Evolutionary conservation across 2,888 invertebrate genomes (phyloP).

Genomic region (Tetragonula carbonaria): DNA sequence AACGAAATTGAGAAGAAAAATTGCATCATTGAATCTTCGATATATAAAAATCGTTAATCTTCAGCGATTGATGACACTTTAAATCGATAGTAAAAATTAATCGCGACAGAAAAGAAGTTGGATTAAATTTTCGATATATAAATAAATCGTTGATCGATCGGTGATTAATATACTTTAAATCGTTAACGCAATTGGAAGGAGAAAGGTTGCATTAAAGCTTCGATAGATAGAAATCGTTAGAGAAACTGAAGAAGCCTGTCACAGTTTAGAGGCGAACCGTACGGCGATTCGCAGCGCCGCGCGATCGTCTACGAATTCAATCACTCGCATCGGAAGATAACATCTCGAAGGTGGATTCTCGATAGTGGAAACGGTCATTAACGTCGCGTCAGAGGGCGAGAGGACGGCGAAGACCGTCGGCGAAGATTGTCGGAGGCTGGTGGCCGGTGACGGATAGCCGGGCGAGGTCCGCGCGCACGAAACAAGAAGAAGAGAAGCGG

Average conservation of each 20-base stretch:
- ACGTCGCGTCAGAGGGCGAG: slow-evolving; percentile 56
- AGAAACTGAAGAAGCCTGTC: not conserved
- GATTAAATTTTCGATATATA: no score
- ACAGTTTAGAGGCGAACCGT: not conserved
- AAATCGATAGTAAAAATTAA: no score
- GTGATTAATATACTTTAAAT: no score
- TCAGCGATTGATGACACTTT: no score
- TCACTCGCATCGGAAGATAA: slow-evolving; percentile 10
- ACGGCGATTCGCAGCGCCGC: not conserved
- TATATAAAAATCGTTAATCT: no score
- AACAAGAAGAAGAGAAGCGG: slow-evolving; percentile 62
- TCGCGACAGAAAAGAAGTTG: no score
- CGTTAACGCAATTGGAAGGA: no score
- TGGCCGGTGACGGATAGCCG: slow-evolving; percentile 67
- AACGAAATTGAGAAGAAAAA: no score
- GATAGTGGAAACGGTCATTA: slow-evolving; percentile 59
- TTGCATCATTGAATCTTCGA: no score
- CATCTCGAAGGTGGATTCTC: slow-evolving; percentile 25
- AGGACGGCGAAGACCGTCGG: slow-evolving; percentile 38
- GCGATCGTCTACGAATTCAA: not conserved
- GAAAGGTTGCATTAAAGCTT: no score
- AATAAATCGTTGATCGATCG: no score
- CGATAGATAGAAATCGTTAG: not conserved
- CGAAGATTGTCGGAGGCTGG: slow-evolving; percentile 34
- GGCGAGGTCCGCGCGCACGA: slow-evolving; percentile 52